phyloP scores from a whole-genome alignment of 2,797 vertebrate species.

The Mus caroli region DNA sequence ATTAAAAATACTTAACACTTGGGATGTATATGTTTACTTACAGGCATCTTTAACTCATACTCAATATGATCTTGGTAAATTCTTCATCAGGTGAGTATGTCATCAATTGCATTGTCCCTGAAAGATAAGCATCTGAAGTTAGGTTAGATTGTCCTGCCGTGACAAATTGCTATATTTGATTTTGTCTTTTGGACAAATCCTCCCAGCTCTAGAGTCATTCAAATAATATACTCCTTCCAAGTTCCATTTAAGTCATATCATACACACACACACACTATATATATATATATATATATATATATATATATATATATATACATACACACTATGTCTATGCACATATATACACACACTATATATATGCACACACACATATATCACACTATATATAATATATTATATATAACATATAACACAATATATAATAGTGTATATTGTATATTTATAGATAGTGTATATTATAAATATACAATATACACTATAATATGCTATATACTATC shows the following conservation, averaged over 20 bases:
- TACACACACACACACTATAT: no score
- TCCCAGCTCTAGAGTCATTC: slow-evolving; percentile 11
- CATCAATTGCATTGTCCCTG: slow-evolving; percentile 31
- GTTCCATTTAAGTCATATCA: background rate
- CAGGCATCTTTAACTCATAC: slow-evolving; percentile 40
- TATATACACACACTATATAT: background rate
- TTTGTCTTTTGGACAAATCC: slow-evolving; percentile 37
- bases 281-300: no score
- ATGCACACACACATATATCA: background rate
- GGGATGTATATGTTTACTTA: slow-evolving; percentile 24
- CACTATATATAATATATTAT: background rate
- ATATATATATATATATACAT: no score
- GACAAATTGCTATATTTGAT: background rate
- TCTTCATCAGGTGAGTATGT: background rate
- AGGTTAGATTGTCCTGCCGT: background rate
- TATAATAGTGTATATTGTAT: background rate
- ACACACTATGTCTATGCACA: no score
- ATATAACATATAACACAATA: background rate
- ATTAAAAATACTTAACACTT: slow-evolving; percentile 31
- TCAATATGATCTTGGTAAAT: slow-evolving; percentile 44
- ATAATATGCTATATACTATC: no score
- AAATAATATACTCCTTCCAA: background rate
- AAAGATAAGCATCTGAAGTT: slow-evolving; percentile 33
- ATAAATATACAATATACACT: no score
- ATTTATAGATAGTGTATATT: no score